Evolutionary conservation across 2,113 vertebrate species (phyloP), one percentile per base, ranked within the genome.

Genomic region (Callipepla squamata): DNA sequence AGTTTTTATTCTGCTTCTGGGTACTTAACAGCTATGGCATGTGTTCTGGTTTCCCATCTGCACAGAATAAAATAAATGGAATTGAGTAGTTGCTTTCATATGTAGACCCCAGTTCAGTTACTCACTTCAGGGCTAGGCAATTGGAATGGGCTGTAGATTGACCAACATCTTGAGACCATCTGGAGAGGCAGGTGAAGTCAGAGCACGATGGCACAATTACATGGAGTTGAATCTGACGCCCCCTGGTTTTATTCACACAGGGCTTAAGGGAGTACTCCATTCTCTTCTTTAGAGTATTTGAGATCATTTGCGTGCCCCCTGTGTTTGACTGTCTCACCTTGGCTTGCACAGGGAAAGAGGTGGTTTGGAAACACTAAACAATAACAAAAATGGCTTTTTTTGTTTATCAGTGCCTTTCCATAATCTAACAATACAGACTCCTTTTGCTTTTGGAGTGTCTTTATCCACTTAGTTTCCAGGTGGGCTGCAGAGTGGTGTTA

Each of bases 1-100:
- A 75, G 85, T 34, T 80, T 89, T 89, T 76, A 42, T 83, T 86
- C 73, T 83, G 85, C 77, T 91, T 80, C 81, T 93, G 89, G 76
- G 81, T 75, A 69, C 51, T 93, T 79, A 67, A 66, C 67, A 86
- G 66, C 77, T 53, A 45, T 44, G 44, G 80, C 80, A 59, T 59
- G 28, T 51, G 80, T 82, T 67, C 55, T 70, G 55, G 20, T 22
- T 70, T 70, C 77, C 81, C 73, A 72, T 85, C 28, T 65, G 89
- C 77, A 89, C 81, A 45, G 15, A 74, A 61, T n/a, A 68, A 81
- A 62, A 42, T 36, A 34, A 66, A 73, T 17, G 58, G 42, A 83
- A 61, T n/a, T 47, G 67, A 44, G 5, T 59, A 50, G 55, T 55
- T 88, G 66, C 22, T 87, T 80, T 90, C 83, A 67, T 63, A 88